phyloP scores from a whole-genome alignment of 2,888 invertebrate genomes.

The Cataglyphis rosenhaueri region DNA sequence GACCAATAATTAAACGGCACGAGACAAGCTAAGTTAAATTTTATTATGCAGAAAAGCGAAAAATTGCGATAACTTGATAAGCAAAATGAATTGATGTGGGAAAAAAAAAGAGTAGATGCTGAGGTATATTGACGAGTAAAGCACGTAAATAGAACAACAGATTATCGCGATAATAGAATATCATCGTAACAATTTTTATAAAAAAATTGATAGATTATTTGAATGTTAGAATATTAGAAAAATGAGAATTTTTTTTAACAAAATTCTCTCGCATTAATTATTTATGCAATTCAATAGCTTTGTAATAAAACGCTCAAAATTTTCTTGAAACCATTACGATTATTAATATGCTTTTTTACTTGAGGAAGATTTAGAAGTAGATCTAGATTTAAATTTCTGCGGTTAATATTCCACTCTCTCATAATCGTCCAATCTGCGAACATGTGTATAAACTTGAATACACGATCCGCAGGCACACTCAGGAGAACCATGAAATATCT shows the following conservation, averaged over 20 bases:
- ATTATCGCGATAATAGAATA: not conserved
- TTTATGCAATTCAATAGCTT: not conserved
- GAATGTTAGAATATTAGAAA: not conserved
- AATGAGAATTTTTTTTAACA: not conserved
- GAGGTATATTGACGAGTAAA: not conserved
- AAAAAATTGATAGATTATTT: slow-evolving; percentile 7
- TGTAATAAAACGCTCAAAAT: not conserved
- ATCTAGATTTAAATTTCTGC: slow-evolving; percentile 13
- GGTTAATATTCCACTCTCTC: slow-evolving; percentile 29
- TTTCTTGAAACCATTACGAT: not conserved
- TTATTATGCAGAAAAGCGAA: not conserved
- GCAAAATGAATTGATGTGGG: not conserved
- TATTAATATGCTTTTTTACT: not conserved
- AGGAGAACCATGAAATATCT: slow-evolving; percentile 23
- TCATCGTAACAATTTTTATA: not conserved
- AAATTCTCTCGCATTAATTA: not conserved
- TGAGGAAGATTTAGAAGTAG: not conserved
- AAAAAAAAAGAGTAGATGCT: not conserved
- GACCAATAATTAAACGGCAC: slow-evolving; percentile 30
- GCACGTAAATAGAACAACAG: not conserved
- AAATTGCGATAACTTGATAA: not conserved
- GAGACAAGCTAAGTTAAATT: not conserved
- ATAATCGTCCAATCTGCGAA: slow-evolving; percentile 1
- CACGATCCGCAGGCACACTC: slow-evolving; percentile 8
- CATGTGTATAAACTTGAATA: slow-evolving; percentile 28